phyloP scores from a whole-genome alignment of 2,888 invertebrate genomes.

The Pyralis farinalis region DNA sequence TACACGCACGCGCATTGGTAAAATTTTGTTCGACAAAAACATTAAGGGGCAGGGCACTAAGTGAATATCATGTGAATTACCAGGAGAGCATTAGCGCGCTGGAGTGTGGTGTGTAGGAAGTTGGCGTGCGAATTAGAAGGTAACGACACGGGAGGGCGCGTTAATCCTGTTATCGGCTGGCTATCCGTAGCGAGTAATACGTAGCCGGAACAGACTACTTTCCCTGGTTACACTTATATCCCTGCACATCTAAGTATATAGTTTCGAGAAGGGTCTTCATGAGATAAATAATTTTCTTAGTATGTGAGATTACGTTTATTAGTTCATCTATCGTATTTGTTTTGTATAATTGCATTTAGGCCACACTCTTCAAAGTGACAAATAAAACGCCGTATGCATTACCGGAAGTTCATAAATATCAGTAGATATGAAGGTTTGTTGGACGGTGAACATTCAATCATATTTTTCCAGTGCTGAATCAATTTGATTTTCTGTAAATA shows the following conservation, averaged over 20 bases:
- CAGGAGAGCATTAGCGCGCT: constrained; percentile 46
- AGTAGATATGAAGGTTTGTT: too few species aligned
- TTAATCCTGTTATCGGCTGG: constrained; percentile 70
- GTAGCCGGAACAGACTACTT: constrained; percentile 44
- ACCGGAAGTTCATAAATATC: too few species aligned
- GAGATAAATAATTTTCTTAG: background rate
- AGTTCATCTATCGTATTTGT: background rate
- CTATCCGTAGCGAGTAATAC: constrained; percentile 48
- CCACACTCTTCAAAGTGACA: too few species aligned
- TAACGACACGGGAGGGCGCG: constrained; percentile 55
- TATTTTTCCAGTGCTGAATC: constrained; percentile 41
- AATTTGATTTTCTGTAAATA: constrained; percentile 65
- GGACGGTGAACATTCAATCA: constrained; percentile 31
- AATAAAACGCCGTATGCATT: too few species aligned
- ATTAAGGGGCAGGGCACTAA: too few species aligned
- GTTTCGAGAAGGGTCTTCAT: background rate
- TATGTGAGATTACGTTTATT: background rate
- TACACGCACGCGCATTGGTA: too few species aligned
- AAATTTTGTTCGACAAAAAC: too few species aligned
- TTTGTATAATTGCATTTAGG: too few species aligned
- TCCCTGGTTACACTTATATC: constrained; percentile 41
- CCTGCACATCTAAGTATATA: background rate
- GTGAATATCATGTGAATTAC: constrained; percentile 37
- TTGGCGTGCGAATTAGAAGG: constrained; percentile 66
- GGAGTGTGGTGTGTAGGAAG: constrained; percentile 52